phyloP scores from a whole-genome alignment of 2,888 invertebrate genomes.

The Ommatoiulus sabulosus region DNA sequence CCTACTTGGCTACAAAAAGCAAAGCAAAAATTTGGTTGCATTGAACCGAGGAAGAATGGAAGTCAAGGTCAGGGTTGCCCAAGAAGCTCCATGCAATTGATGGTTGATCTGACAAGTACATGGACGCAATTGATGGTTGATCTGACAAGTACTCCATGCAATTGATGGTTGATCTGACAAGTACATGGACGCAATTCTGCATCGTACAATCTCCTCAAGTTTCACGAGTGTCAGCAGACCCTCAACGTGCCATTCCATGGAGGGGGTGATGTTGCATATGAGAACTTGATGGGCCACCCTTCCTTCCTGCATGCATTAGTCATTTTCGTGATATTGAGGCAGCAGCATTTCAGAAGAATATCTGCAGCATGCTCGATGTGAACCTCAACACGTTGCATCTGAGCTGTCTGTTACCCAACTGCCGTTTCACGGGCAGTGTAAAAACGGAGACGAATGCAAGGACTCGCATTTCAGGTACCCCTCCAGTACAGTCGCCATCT shows the following conservation, averaged over 20 bases:
- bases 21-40: not conserved
- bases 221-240: no score
- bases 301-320: not conserved
- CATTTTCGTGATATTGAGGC: not conserved
- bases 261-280: not conserved
- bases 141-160: not conserved
- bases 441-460: not conserved
- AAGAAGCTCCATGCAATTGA: not conserved
- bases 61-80: not conserved
- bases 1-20: not conserved
- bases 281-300: not conserved
- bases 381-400: not conserved
- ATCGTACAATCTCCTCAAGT: no score
- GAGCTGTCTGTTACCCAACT: not conserved
- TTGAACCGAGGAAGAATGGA: not conserved
- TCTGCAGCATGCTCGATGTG: not conserved
- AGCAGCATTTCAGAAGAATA: not conserved
- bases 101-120: no score
- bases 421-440: constrained; percentile 4
- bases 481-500: not conserved
- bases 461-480: not conserved
- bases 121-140: no score
- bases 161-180: no score
- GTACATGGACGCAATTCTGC: no score
- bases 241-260: not conserved